Base-by-base conservation (phyloP, 2,888 invertebrate species). In the Metalampra italica region DNA sequence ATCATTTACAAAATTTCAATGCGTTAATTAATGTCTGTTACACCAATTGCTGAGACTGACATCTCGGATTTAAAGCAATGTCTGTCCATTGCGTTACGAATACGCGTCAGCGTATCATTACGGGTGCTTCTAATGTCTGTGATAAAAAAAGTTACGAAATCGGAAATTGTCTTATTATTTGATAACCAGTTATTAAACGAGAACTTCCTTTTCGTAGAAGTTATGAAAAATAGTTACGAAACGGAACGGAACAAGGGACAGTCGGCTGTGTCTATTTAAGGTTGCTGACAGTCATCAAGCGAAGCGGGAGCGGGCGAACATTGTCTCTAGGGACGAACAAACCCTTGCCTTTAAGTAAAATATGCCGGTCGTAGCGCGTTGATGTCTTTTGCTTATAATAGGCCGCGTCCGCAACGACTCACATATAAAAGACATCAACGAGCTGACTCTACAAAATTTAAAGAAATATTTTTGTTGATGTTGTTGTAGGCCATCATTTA, bases 11-110 rank as follows among this genome's bases (percentile, higher is more conserved):
- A 60, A 64, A 68, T 74, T 73, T 70, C 68, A 64, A 60, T 66
- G 64, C 64, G 64, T 66, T 76, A 75, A 76, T 75, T 77, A 75
- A 71, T 65, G 71, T 57, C 62, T 64, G 66, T 70, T 70, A 52
- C 49, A 47, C 56, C 57, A 56, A 56, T 56, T 57, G 54, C 47
- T 50, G 44, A 13, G 50, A 42, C 29, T 42, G 41, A 37, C 37
- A 42, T 43, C 37, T 39, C 36, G 11, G 38, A 15, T 15, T 36
- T 47, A 32, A 15, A 42, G 36, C 12, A n/a, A n/a, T 30, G 32
- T 32, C n/a, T 36, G n/a, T n/a, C 36, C 32, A 9, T 42, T 12
- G 15, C 41, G 52, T 68, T 67, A 64, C 60, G 66, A 52, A 63
- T n/a, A 65, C 56, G 62, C 61, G 62, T 64, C 59, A 59, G 61